Percentiles rank a stretch among this genome's conserved stretches.
These are phyloP conservation scores for Narcine bancroftii DNA, from an alignment of 2,113 vertebrate genomes.

Conservation along the genomic window DNA sequence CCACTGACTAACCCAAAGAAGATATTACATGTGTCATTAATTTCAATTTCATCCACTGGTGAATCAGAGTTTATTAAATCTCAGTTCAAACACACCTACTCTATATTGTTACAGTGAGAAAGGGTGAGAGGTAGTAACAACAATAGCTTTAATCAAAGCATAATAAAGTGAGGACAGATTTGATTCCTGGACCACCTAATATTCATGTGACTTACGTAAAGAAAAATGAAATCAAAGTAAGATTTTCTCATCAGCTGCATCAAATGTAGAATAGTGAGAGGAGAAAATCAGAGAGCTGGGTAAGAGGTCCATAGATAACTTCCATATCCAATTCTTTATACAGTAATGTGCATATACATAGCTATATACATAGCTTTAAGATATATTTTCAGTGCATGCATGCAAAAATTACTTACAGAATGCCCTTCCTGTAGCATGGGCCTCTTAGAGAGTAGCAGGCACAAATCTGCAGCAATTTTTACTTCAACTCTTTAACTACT, in stretches of 20 bases:
- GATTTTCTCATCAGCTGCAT: not conserved
- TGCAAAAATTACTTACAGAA: not conserved
- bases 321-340: not conserved
- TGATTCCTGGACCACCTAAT: not conserved
- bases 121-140: not conserved
- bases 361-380: not conserved
- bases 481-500: not conserved
- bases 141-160: not conserved
- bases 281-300: not conserved
- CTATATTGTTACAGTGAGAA: not conserved
- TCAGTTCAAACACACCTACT: not conserved
- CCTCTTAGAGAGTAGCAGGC: not conserved
- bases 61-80: not conserved
- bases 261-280: not conserved
- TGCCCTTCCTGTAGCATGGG: too few relatives aligned
- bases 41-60: not conserved
- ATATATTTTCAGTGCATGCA: not conserved
- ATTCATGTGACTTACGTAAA: not conserved
- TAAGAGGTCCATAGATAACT: not conserved
- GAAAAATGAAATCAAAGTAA: not conserved
- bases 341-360: not conserved
- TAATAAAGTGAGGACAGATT: not conserved
- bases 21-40: not conserved
- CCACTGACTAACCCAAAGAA: not conserved
- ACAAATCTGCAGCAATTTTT: not conserved